Base-by-base conservation (phyloP, 2,797 vertebrate species). In the Pempheris klunzingeri region DNA sequence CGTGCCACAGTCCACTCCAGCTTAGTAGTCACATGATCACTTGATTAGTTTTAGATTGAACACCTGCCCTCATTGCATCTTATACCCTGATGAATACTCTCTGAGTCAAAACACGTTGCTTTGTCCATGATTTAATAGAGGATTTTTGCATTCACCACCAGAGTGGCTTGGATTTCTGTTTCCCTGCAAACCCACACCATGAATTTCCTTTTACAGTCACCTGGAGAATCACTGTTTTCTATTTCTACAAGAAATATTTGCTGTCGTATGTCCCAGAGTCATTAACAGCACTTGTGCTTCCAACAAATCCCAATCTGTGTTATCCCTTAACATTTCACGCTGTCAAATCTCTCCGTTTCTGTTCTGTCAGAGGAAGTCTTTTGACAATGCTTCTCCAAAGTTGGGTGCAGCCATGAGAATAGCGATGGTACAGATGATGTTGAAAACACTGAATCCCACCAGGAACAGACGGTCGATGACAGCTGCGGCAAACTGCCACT, bases 391-490 rank as follows among this genome's bases (percentile, higher is more conserved):
- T 73, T 96, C 94, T 9, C 93, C 95, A 61, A 96, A 96, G 85
- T 96, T 96, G 68, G 96, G 96, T 1, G 96, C 96, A 1, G 96
- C 95, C 95, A 96, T 96, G 66, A 96, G 95, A 71, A 96, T 96
- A 36, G 95, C 94, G 34, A 96, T 95, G 74, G 96, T 96, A 77
- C 95, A 96, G 90, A 95, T 93, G 76, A 95, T 95, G 93, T 96
- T 96, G 86, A 96, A 95, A 76, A 96, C 90, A 17, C 94, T 96
- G 83, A 96, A 96, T 53, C 94, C 95, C 24, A 96, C 91, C 73
- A 96, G 87, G 68, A 96, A 96, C 61, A 96, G 89, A 1, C 96
- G 94, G 82, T 96, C 96, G 0, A 96, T 93, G 60, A 96, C 95
- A 0, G 95, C 95, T 0, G 95, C 95, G 0, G 95, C 96, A 43